Base-by-base conservation (phyloP, 2,113 vertebrate species). In the Bettongia penicillata region DNA sequence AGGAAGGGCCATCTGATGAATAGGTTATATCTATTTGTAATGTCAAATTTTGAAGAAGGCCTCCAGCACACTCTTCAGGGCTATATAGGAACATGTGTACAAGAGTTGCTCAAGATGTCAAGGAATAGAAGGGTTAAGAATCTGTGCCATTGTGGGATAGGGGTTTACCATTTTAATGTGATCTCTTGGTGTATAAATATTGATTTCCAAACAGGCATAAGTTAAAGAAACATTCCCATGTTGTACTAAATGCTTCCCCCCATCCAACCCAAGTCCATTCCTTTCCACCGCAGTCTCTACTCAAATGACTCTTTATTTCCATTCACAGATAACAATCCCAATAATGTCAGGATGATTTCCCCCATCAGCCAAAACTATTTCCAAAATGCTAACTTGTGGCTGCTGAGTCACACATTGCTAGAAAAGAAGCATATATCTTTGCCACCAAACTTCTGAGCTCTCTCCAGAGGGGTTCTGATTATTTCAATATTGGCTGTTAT, bases 351-450 rank as follows among this genome's bases (percentile, higher is more conserved):
- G 93, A 90, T 95, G 93, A 97, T 96, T 96, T 91, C 28, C 25
- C 68, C 94, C 94, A 95, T 84, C 90, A 95, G 93, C 96, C 94
- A 90, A 94, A 98, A 97, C 97, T 97, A 97, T 98, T 95, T 97
- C 94, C 94, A 96, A 96, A 97, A 97, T 97, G 97, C 92, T 96
- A 94, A 97, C 96, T 97, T 92, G 98, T 92, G 97, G 98, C 68
- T 57, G 91, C 98, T 98, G 98, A 98, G 93, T 98, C 98, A 97
- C 89, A 91, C 43, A 19, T 10, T 11, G 94, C 77, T 43, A 61
- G 53, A 49, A 50, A 26, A 90, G 93, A 93, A 91, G 37, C 26
- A 2, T 25, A 50, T 10, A 47, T 61, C 91, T 90, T 51, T 96
- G 48, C 89, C 48, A 28, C 89, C 68, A 90, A 49, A 90, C 24